Evolutionary conservation across 2,888 invertebrate species (phyloP).

Genomic region (Drosophila melanosoma): DNA sequence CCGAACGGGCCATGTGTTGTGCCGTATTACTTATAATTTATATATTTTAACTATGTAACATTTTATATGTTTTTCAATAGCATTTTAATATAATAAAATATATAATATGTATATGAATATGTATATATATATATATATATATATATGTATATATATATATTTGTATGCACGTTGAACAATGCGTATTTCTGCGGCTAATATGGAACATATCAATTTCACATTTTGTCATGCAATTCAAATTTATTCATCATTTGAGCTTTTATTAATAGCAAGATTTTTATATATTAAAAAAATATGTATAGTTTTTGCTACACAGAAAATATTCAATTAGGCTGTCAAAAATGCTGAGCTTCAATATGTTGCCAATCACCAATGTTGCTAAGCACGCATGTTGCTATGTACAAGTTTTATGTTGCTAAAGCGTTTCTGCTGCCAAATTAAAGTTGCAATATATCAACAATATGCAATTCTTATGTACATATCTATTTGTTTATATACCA

Average conservation of each 20-base stretch:
- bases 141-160: background rate
- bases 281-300: background rate
- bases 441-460: background rate
- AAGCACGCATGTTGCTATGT: slow-evolving; percentile 6
- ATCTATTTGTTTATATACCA: background rate
- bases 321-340: slow-evolving; percentile 16
- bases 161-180: background rate
- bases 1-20: slow-evolving; percentile 38
- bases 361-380: slow-evolving; percentile 7
- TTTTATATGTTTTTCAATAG: slow-evolving; percentile 48
- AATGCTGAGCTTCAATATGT: slow-evolving; percentile 9
- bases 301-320: background rate
- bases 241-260: background rate
- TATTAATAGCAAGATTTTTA: background rate
- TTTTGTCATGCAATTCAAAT: background rate
- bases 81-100: slow-evolving; percentile 14
- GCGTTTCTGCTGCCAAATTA: background rate
- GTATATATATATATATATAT: background rate
- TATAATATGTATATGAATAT: slow-evolving; percentile 5
- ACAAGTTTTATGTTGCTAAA: background rate
- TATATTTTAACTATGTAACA: slow-evolving; percentile 60
- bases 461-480: background rate
- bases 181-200: background rate
- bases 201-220: background rate
- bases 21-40: slow-evolving; percentile 56